Evolutionary conservation across 1,140 invertebrate genomes (phyloP), one percentile per base, ranked within the genome.

Genomic region (Ectropis grisescens): DNA sequence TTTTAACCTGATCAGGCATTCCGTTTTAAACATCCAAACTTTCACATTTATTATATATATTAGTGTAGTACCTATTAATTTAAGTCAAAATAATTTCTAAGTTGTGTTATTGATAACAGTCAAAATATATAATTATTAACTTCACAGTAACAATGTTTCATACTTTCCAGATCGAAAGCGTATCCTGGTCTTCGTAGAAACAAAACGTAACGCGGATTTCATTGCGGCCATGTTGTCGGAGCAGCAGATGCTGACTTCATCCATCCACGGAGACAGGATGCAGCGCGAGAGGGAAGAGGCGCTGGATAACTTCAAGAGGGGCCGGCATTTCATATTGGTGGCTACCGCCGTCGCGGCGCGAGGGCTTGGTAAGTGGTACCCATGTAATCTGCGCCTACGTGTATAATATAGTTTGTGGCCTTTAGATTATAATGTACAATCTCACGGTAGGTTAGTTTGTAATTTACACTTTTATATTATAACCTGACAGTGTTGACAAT

Each of bases 311-410:
- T 98, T 99, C 64, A 90, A 89, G 55, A 84, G 58, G 34, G 93
- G 93, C 1, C 75, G 61, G 2, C 89, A 89, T 58, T 86, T 87
- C 13, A 90, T 97, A 41, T 66, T 98, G 2, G 93, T 98, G 6
- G 95, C 95, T 1, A 98, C 96, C 1, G 92, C 93, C n/a, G 96
- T 98, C 1, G 95, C 95, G 10, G 93, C 95, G 0, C 81, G 96
- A 33, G 96, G 96, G 8, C 68, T 96, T 7, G 89, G 89, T 90
- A 71, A 68, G 52, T 28, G n/a, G n/a, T n/a, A n/a, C n/a, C n/a
- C n/a, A n/a, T 1, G 19, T 8, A 15, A 13, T 32, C 16, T 7
- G 27, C 2, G n/a, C n/a, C n/a, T n/a, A n/a, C n/a, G n/a, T n/a
- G n/a, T n/a, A n/a, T n/a, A n/a, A n/a, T n/a, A n/a, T n/a, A n/a